Evolutionary conservation across 2,888 invertebrate species (phyloP), one percentile per base, ranked within the genome.

Genomic region (Caenorhabditis parvicauda): DNA sequence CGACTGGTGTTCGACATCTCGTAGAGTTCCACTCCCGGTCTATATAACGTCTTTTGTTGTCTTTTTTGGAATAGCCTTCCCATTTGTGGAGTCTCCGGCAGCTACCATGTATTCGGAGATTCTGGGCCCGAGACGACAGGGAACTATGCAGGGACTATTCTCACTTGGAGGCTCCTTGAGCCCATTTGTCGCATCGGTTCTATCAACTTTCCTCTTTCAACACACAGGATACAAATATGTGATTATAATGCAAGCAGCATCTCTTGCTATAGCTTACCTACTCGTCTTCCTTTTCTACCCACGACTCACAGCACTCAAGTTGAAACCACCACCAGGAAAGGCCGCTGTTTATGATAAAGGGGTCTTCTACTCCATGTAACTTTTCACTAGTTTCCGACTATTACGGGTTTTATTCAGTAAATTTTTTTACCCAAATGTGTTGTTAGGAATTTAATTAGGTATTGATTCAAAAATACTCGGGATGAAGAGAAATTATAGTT

Each of bases 141-240:
- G 70, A 38, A 59, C 45, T n/a, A 70, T 70, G 70, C 70, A 70
- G 37, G 70, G 70, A 37, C 24, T 70, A 35, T 66, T 64, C 53
- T 59, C 64, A 29, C 68, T 70, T 24, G 61, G 65, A 12, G 70
- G 67, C 22, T 66, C 66, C 41, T 41, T 66, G 29, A 62, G 67
- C 0, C 67, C 65, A 17, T 70, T 66, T 45, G 58, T 66, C n/a
- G 57, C 67, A n/a, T 64, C 66, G 2, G 59, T 71, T 29, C n/a
- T 2, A 51, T 65, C 28, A 49, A 70, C 66, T 27, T 61, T 57
- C 38, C 56, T 70, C 12, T 70, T 67, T 57, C 65, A 70, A 53
- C 57, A 66, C 43, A 57, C 60, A n/a, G 70, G 70, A 22, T 70
- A 67, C 48, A 54, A 58, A 27, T 65, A 57, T 47, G 63, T 68